Base-by-base conservation (phyloP, 1,140 invertebrate species). In the Hermatobates lingyangjiaoensis region DNA sequence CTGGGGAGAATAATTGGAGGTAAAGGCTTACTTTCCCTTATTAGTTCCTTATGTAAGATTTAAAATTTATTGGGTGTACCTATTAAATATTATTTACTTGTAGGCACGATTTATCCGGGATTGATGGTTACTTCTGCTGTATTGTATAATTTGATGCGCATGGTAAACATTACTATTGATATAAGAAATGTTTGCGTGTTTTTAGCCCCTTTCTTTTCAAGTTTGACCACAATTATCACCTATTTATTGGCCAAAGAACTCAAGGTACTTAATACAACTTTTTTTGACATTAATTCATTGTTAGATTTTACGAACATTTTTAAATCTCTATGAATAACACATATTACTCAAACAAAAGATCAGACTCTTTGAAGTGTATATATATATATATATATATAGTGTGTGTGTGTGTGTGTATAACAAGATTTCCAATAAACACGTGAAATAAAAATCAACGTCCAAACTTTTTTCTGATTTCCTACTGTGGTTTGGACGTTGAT, bases 171-270 rank as follows among this genome's bases (percentile, higher is more conserved):
- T 50, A 89, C 90, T 3, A 86, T 97, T 62, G 89, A 98, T 63
- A 93, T 98, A 58, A 74, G 92, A 58, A 93, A 97, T 76, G 88
- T 98, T 18, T 98, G 94, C 68, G 93, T 98, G 20, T 98, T 97
- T 68, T 73, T 98, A 27, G 93, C 94, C 30, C 94, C 94, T 45
- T 76, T 97, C 60, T 98, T 97, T 70, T 96, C 92, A 21, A 93
- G 88, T 58, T 77, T 97, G 25, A 97, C 93, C 18, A 92, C 90
- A 1, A 80, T 98, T 60, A 82, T 96, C 50, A 97, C 93, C 26
- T 98, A 95, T 65, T 72, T 93, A 38, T 70, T 98, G 10, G 97
- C 93, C 18, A 95, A 93, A 70, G 93, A 97, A 71, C 74, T 97
- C 10, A 85, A 85, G 74, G 86, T 87, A 66, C 45, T 48, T n/a